Evolutionary conservation across 2,888 invertebrate genomes (phyloP).

Genomic region (Actias luna): DNA sequence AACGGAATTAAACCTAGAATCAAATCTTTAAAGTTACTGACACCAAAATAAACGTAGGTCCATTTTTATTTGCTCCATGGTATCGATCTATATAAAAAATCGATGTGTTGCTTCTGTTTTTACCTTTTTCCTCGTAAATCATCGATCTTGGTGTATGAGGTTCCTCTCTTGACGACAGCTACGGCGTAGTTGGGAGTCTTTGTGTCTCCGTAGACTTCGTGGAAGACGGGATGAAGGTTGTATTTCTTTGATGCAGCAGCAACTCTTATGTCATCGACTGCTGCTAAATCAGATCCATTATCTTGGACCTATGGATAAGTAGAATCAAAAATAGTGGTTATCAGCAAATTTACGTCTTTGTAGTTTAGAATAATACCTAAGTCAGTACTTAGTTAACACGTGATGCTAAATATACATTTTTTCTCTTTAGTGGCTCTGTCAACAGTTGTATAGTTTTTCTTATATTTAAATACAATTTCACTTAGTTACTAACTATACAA

Average conservation of each 20-base stretch:
- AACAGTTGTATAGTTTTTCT: no score
- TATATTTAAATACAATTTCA: no score
- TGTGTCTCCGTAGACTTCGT: constrained; percentile 82
- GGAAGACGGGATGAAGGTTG: constrained; percentile 83
- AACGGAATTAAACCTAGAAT: no score
- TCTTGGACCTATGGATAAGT: constrained; percentile 74
- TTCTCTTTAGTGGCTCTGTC: no score
- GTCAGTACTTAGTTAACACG: neutral
- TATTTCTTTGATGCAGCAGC: constrained; percentile 77
- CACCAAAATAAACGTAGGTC: no score
- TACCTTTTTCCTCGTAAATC: constrained; percentile 84
- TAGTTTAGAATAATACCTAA: neutral
- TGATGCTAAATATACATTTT: no score
- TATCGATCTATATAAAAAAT: no score
- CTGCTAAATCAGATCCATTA: constrained; percentile 86
- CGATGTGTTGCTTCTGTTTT: neutral
- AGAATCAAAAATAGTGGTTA: neutral
- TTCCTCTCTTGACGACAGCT: constrained; percentile 84
- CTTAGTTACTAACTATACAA: no score
- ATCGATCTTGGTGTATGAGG: constrained; percentile 76
- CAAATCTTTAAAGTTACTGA: no score
- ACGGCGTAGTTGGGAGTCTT: constrained; percentile 84
- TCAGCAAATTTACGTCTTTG: neutral
- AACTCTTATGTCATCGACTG: constrained; percentile 84
- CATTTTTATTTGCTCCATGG: no score